Evolutionary conservation across 2,888 invertebrate genomes (phyloP).

Genomic region (Diarsia mendica): DNA sequence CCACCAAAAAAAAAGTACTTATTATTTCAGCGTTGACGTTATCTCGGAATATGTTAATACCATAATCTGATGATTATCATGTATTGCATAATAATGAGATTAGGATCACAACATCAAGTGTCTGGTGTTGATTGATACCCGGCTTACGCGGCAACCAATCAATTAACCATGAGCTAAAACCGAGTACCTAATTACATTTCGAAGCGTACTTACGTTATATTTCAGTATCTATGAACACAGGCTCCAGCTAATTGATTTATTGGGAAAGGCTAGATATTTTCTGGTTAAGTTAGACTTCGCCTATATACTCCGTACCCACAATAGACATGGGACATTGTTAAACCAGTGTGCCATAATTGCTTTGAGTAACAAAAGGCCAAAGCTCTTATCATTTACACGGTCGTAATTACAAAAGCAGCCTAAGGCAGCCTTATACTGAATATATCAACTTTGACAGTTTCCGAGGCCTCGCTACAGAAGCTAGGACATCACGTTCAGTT

Average conservation of each 20-base stretch:
- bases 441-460: constrained; percentile 11
- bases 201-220: constrained; percentile 43
- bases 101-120: constrained; percentile 61
- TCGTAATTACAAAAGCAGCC: background rate
- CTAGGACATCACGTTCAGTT: background rate
- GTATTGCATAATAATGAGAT: constrained; percentile 66
- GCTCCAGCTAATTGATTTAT: constrained; percentile 53
- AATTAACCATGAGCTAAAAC: constrained; percentile 57
- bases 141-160: constrained; percentile 55
- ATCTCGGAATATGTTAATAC: constrained; percentile 58
- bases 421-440: background rate
- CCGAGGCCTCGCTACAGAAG: background rate
- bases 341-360: constrained; percentile 1
- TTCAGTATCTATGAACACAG: constrained; percentile 45
- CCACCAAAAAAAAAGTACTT: too few relatives aligned
- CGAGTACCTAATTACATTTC: constrained; percentile 61
- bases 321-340: background rate
- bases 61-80: constrained; percentile 56
- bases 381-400: constrained; percentile 1
- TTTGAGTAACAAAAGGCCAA: constrained; percentile 14
- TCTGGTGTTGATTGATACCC: constrained; percentile 66
- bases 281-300: background rate
- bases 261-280: constrained; percentile 43
- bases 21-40: constrained; percentile 28
- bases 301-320: background rate